Base-by-base conservation (phyloP, 2,113 vertebrate genomes). In the Sciurus niger region DNA sequence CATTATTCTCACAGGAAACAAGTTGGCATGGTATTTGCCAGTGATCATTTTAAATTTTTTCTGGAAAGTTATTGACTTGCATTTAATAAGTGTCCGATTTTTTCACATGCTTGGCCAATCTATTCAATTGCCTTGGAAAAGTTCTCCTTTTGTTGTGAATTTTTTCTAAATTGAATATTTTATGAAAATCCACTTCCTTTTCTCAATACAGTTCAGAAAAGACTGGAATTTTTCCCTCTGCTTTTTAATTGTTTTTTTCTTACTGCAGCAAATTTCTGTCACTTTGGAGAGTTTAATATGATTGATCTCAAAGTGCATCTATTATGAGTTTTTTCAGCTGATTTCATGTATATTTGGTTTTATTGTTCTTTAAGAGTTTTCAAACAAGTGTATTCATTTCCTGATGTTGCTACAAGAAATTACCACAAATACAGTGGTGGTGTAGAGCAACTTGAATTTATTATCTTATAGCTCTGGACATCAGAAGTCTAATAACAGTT, bases 1-100 rank as follows among this genome's bases (percentile, higher is more conserved):
- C 1, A n/a, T 89, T 60, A 43, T 28, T 53, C 25, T 92, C 37
- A 34, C 0, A 68, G 46, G 17, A 94, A 83, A 55, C 2, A 80
- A 90, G 20, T 3, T 84, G 9, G 40, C 1, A 8, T 43, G 46
- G 28, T 60, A 28, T 73, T 51, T 32, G 28, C 13, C 51, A 58
- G 24, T 48, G 70, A 85, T 77, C 58, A 28, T 79, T 93, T 94
- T 76, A 22, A 74, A n/a, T 40, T 85, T 88, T 40, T 89, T 85
- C 28, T 78, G 37, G 14, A n/a, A 72, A 96, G 80, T 60, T 34
- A 51, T n/a, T 84, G 55, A 85, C 25, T 72, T 93, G 17, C 14
- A 28, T 90, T 84, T 85, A 46, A 13, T 28, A 76, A 43, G 20
- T 87, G 4, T 51, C 25, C 10, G 86, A 20, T 37, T 58, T 32